Base-by-base conservation (phyloP, 2,888 invertebrate species). In the Phengaris alcon region DNA sequence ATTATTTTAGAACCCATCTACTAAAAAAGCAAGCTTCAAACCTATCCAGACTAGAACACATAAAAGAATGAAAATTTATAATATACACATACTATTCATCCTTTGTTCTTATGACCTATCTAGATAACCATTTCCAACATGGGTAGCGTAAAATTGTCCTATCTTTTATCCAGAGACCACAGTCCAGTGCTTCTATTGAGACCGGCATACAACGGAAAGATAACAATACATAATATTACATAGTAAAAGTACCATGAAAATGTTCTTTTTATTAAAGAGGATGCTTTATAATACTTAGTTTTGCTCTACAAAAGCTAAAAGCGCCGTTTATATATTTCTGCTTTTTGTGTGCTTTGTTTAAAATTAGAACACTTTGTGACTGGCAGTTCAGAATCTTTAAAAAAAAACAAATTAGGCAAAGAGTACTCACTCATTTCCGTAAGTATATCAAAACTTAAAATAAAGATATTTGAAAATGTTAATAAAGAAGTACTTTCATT, bases 51-150 rank as follows among this genome's bases (percentile, higher is more conserved):
- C 35, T 64, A 44, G 35, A 64, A 35, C 22, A 64, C 59, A 64
- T 44, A 35, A 64, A 35, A 64, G 64, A 59, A 59, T 59, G 59
- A 64, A 64, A 52, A 10, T 64, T 10, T 12, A 64, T 64, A 64
- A 15, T 64, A 64, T 9, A 64, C n/a, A 57, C 22, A 59, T 22
- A 59, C 22, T 22, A 64, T 64, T 64, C 35, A 64, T 12, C 35
- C 35, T 64, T 64, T 64, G 64, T 64, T 64, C 64, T 12, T 64
- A 64, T 64, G 64, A 64, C 64, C 64, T 44, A 64, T 44, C 64
- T 64, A 64, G 35, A 64, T 52, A 64, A 12, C 35, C 35, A 64
- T 64, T 64, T 64, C 12, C 35, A 64, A 64, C 64, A 64, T 44
- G 64, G 64, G 12, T 35, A 64, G 64, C 64, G 35, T 64, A 15